Evolutionary conservation across 2,888 invertebrate genomes (phyloP).

Genomic region (Tromatobia lineatoria): DNA sequence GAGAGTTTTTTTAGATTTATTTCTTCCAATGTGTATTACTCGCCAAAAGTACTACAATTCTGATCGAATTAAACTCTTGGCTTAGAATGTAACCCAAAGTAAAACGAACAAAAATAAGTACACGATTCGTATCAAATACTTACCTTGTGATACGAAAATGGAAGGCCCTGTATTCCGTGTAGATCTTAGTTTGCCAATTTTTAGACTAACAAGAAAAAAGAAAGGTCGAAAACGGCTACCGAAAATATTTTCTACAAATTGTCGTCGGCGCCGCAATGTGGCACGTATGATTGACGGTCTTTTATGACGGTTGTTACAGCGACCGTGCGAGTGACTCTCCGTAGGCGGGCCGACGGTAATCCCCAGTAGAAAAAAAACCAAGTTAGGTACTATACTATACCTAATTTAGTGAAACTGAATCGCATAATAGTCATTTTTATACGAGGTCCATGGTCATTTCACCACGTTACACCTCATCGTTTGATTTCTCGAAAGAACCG

Average conservation of each 20-base stretch:
- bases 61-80: too few species aligned
- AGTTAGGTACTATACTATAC: slow-evolving; percentile 83
- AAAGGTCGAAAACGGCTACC: slow-evolving; percentile 46
- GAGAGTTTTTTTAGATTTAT: not conserved
- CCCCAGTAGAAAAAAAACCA: slow-evolving; percentile 82
- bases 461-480: slow-evolving; percentile 62
- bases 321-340: slow-evolving; percentile 96
- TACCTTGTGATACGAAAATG: not conserved
- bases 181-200: slow-evolving; percentile 36
- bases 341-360: slow-evolving; percentile 90
- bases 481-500: slow-evolving; percentile 52
- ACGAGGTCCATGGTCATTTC: slow-evolving; percentile 62
- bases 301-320: slow-evolving; percentile 91
- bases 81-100: too few species aligned
- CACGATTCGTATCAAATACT: slow-evolving; percentile 7
- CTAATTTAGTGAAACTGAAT: slow-evolving; percentile 74
- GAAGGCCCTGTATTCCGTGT: slow-evolving; percentile 19
- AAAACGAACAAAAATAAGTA: not conserved
- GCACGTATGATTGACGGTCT: slow-evolving; percentile 81
- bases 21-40: too few species aligned
- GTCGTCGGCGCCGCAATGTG: slow-evolving; percentile 64
- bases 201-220: slow-evolving; percentile 45
- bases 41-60: too few species aligned
- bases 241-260: slow-evolving; percentile 71
- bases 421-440: slow-evolving; percentile 71